Evolutionary conservation across 2,113 vertebrate genomes (phyloP).

Genomic region (Panthera tigris): DNA sequence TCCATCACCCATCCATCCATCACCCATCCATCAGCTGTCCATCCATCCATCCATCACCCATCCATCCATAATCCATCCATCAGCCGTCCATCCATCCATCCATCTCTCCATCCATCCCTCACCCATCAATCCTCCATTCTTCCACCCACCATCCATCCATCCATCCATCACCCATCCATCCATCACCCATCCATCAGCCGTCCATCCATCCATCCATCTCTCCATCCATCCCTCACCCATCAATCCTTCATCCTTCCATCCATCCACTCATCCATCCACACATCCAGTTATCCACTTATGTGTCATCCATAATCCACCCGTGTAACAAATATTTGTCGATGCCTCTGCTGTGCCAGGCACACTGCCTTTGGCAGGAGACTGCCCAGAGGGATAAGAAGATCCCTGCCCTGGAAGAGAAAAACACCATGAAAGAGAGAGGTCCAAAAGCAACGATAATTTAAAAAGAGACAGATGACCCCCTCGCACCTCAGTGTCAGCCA

Average conservation of each 20-base stretch:
- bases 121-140: not conserved
- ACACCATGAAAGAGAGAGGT: not conserved
- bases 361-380: not conserved
- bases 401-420: not conserved
- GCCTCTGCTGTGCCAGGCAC: not conserved
- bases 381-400: not conserved
- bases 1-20: not conserved
- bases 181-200: not conserved
- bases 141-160: not conserved
- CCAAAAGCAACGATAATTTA: not conserved
- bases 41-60: not conserved
- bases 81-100: not conserved
- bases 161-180: not conserved
- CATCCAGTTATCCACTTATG: not conserved
- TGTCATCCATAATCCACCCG: too few species aligned
- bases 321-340: not conserved
- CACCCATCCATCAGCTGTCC: not conserved
- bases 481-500: not conserved
- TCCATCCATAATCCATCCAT: not conserved
- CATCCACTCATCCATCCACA: not conserved
- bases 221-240: not conserved
- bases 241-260: not conserved
- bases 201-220: not conserved
- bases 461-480: not conserved
- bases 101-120: not conserved